Base-by-base conservation (phyloP, 2,797 vertebrate species). In the Apogon talboti region DNA sequence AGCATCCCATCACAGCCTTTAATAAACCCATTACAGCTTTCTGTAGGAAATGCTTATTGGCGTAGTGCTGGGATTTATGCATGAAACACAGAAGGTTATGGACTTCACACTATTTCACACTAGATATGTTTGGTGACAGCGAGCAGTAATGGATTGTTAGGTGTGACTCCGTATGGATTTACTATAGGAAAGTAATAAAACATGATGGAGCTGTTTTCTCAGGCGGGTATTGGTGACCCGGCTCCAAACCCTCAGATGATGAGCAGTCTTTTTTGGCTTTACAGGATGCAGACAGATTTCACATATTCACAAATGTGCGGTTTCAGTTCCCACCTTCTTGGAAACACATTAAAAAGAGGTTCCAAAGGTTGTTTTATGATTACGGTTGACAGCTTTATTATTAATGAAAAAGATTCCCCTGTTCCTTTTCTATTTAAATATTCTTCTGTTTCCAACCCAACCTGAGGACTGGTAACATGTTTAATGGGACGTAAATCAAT, bases 81-180 rank as follows among this genome's bases (percentile, higher is more conserved):
- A 71, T 16, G 51, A 67, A 81, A 69, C 66, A 59, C 37, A 28
- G 40, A 52, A 54, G 62, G 69, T 65, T 80, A 65, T 47, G 28
- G 40, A 56, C 69, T 79, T 86, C 76, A 85, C 79, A 66, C 55
- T 81, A 64, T 83, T 84, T 86, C 75, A 81, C 78, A 77, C 74
- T 71, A 63, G 74, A 87, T 83, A 69, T 84, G 78, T 89, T 86
- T 86, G 74, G 81, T 87, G 83, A 79, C 75, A 81, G 82, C 19
- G 7, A 71, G 62, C 74, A 78, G 62, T 76, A 80, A 84, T 82
- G 57, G 81, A 81, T 64, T 84, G 71, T 82, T 72, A 77, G 84
- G 83, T 86, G 84, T 70, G 71, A 87, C 85, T 86, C 86, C 80
- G 4, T 62, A 71, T 74, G 84, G 83, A 82, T 80, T 83, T 79